Evolutionary conservation across 2,888 invertebrate genomes (phyloP).

Genomic region (Linhomoeus sp.): DNA sequence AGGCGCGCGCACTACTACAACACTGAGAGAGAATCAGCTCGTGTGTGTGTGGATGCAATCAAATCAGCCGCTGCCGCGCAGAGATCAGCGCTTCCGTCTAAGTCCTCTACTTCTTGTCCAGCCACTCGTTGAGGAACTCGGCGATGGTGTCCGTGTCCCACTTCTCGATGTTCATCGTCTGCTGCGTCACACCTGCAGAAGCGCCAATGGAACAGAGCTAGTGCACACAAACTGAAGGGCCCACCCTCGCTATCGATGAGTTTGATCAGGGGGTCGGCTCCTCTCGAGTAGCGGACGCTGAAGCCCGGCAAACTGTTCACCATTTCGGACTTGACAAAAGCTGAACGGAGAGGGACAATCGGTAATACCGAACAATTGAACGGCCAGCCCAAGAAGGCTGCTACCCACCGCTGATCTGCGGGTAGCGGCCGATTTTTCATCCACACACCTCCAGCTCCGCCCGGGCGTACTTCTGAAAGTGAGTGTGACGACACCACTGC

Average conservation of each 20-base stretch:
- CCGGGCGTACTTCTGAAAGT: conserved; percentile 49
- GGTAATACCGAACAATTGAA: too few relatives aligned
- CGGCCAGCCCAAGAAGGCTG: not conserved
- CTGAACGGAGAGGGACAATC: conserved; percentile 39
- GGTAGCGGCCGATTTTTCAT: conserved; percentile 89
- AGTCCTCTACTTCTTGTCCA: too few relatives aligned
- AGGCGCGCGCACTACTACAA: too few relatives aligned
- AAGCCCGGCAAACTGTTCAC: conserved; percentile 71
- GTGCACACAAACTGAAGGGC: conserved; percentile 32
- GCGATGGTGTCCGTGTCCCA: conserved; percentile 95
- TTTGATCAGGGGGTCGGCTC: conserved; percentile 77
- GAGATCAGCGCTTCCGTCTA: too few relatives aligned
- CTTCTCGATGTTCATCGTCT: conserved; percentile 68
- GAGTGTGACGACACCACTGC: too few relatives aligned
- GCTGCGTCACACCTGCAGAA: not conserved
- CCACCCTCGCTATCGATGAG: conserved; percentile 61
- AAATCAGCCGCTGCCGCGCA: too few relatives aligned
- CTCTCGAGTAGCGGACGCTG: conserved; percentile 70
- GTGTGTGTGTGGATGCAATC: too few relatives aligned
- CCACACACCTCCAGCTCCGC: conserved; percentile 85
- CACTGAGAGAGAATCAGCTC: too few relatives aligned
- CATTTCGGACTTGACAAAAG: conserved; percentile 76
- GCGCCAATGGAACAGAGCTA: not conserved
- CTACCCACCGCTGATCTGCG: conserved; percentile 61
- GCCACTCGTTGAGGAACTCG: conserved; percentile 72